Evolutionary conservation across 1,140 invertebrate genomes (phyloP).

Genomic region (Probaryconus sp.): DNA sequence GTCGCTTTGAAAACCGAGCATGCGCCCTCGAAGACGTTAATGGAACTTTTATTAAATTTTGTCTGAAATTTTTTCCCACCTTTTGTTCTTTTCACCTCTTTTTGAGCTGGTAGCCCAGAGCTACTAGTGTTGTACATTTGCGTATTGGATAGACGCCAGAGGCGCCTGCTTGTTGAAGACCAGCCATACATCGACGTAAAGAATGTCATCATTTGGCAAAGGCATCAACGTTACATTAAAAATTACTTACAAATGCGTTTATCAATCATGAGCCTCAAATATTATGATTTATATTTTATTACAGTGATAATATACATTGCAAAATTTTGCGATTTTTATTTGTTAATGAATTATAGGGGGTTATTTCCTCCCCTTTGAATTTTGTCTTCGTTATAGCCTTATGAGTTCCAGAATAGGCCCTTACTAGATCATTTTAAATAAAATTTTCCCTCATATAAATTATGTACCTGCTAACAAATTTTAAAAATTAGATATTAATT

Average conservation of each 20-base stretch:
- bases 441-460: too few species aligned
- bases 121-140: slow-evolving; percentile 35
- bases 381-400: too few species aligned
- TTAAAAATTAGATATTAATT: too few species aligned
- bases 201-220: slow-evolving; percentile 31
- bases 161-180: slow-evolving; percentile 51
- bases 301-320: too few species aligned
- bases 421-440: too few species aligned
- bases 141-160: slow-evolving; percentile 53
- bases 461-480: too few species aligned
- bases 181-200: slow-evolving; percentile 40
- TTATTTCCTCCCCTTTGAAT: too few species aligned
- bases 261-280: too few species aligned
- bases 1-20: neutral
- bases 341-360: too few species aligned
- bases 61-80: slow-evolving; percentile 10
- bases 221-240: slow-evolving; percentile 40
- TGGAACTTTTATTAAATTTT: slow-evolving; percentile 56
- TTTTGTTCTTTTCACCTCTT: slow-evolving; percentile 22
- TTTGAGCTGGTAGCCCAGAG: slow-evolving; percentile 1
- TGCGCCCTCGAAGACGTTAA: neutral
- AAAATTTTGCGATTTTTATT: too few species aligned
- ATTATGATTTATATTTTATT: too few species aligned
- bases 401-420: too few species aligned
- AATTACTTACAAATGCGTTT: neutral